Evolutionary conservation across 2,797 vertebrate species (phyloP).

Genomic region (Eutrigla gurnardus): DNA sequence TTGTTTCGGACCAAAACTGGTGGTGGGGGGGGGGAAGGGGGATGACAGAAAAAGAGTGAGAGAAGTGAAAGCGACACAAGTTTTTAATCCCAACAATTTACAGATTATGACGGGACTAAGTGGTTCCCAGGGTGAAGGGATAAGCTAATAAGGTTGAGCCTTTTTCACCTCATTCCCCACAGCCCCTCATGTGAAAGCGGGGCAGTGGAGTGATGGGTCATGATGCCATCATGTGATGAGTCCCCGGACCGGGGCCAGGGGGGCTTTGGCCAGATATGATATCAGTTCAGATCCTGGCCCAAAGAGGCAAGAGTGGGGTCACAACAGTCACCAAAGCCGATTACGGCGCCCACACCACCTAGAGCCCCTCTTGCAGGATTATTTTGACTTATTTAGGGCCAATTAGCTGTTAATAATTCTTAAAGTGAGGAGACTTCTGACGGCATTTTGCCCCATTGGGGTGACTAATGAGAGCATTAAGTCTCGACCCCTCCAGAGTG

Average conservation of each 20-base stretch:
- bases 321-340: slow-evolving; percentile 82
- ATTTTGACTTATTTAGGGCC: slow-evolving; percentile 78
- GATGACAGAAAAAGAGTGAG: slow-evolving; percentile 55
- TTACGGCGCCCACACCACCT: slow-evolving; percentile 72
- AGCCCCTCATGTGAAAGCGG: slow-evolving; percentile 72
- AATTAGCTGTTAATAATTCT: slow-evolving; percentile 85
- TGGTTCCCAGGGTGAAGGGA: slow-evolving; percentile 83
- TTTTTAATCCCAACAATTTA: slow-evolving; percentile 72
- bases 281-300: slow-evolving; percentile 79
- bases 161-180: slow-evolving; percentile 77
- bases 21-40: slow-evolving; percentile 11
- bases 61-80: slow-evolving; percentile 59
- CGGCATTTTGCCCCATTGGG: slow-evolving; percentile 77
- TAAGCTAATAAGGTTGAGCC: slow-evolving; percentile 77
- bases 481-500: slow-evolving; percentile 40
- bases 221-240: slow-evolving; percentile 81
- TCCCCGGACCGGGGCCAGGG: slow-evolving; percentile 53
- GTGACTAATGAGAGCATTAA: slow-evolving; percentile 81
- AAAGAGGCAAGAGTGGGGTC: slow-evolving; percentile 75
- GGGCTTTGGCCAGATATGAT: slow-evolving; percentile 79
- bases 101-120: slow-evolving; percentile 74
- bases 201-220: slow-evolving; percentile 64
- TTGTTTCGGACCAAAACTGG: slow-evolving; percentile 1
- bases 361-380: slow-evolving; percentile 70
- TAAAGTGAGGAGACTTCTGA: slow-evolving; percentile 76